Base-by-base conservation (phyloP, 30 jellyfish, hydroid and myxozoan species). In the Hydractinia echinata region DNA sequence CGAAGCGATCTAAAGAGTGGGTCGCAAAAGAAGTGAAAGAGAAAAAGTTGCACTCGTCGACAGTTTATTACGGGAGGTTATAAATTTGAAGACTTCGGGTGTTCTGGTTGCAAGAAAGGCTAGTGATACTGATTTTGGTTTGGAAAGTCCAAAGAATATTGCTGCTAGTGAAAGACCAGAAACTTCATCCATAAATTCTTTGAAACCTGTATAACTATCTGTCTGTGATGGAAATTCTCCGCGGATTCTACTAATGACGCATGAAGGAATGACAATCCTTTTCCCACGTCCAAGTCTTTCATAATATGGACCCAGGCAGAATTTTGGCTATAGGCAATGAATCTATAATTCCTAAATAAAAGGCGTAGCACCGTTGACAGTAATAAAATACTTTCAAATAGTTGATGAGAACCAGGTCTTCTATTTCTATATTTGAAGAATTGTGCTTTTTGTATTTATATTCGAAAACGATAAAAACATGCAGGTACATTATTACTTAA, bases 261-360 rank as follows among this genome's bases (percentile, higher is more conserved):
- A 70, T 18, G 80, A 44, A 18, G 80, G 80, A 70, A 70, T 70
- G 5, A 70, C 80, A 21, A 70, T 49, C 58, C 80, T 70, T 70
- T 70, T 70, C n/a, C 58, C 58, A 18, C 80, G 54, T 21, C 80
- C 80, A 44, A 70, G 80, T 18, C 21, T 18, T 49, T 70, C 67
- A 14, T 70, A 70, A 49, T 70, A 19, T 67, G 77, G 13, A 19
- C 19, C 77, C 77, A 67, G 19, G 14, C 54, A 21, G 80, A 70
- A 70, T 70, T 18, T 16, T 5, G 69, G 51, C 68, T n/a, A n/a
- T n/a, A n/a, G n/a, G n/a, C n/a, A n/a, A n/a, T n/a, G n/a, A 62
- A 62, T 62, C 73, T 62, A 10, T 62, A 62, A 62, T 62, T 62
- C 30, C 73, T 62, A 62, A 62, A 62, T 15, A 10, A 62, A 62